Evolutionary conservation across 1,140 invertebrate species (phyloP), one percentile per base, ranked within the genome.

Genomic region (Tetragnatha versicolor): DNA sequence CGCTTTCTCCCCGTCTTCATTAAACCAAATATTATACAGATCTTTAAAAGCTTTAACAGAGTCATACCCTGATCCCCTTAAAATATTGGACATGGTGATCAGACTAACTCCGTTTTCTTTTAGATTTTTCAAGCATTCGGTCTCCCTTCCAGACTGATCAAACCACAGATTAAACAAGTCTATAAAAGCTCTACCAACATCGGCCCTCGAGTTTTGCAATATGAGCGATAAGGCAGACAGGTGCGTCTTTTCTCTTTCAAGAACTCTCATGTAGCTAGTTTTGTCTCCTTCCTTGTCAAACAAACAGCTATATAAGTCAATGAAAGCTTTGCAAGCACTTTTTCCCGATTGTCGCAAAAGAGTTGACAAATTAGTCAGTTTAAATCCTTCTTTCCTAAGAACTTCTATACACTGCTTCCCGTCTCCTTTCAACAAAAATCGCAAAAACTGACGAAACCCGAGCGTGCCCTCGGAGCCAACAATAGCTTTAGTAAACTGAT

Each of bases 301-400:
- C 69, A 31, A 72, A 0, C 55, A 17, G 35, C 53, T n/a, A 69
- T 72, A 72, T 58, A 72, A 72, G 33, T 39, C 35, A 39, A 58
- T 72, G 49, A 75, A 75, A 61, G 20, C 55, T 75, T 47, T 75
- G 0, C 33, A 9, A 75, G 70, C 70, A 61, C 35, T 75, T 47
- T 20, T 20, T 47, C 37, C 42, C 49, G 55, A 14, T 47, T 27
- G 12, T 33, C 25, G 29, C n/a, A 75, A 75, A 33, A 45, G 60
- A 35, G 10, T 39, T 22, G 58, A 58, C n/a, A 58, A 5, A 27
- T 55, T 55, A 39, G 51, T 0, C 42, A 39, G 51, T 3, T 58
- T 72, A 39, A 53, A 33, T 69, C 47, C 45, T 53, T 5, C 35
- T 69, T 31, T 22, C 53, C 53, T 69, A 17, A 69, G 35, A 58